Conservation (phyloP, 2,113 vertebrate species). For the Pithys albifrons region DNA sequence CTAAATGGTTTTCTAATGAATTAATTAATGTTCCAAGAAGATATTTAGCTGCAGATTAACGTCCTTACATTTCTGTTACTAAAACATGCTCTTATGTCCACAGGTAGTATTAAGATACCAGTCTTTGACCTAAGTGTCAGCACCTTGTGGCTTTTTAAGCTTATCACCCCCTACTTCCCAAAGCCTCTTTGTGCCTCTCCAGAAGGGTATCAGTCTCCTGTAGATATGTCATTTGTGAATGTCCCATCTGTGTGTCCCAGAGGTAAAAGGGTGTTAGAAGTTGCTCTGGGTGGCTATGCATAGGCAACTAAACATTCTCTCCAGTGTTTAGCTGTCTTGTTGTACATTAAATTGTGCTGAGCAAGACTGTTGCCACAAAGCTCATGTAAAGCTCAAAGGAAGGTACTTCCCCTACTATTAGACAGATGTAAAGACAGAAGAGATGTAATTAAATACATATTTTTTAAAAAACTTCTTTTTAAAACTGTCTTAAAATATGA, state of each 20-base stretch:
- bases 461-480: no score
- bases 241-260: not conserved
- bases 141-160: fast-evolving
- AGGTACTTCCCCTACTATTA: not conserved
- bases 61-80: not conserved
- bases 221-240: not conserved
- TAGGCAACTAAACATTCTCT: not conserved
- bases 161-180: fast-evolving
- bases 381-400: not conserved
- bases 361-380: not conserved
- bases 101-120: fast-evolving
- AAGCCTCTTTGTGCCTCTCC: not conserved
- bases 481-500: not conserved
- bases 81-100: not conserved
- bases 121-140: not conserved
- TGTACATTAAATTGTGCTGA: not conserved
- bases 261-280: not conserved
- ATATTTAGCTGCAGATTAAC: not conserved
- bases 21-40: not conserved
- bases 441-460: not conserved
- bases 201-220: not conserved
- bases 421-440: not conserved
- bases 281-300: not conserved
- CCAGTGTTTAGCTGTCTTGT: not conserved
- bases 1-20: not conserved